phyloP scores from a whole-genome alignment of 2,113 vertebrate genomes.

The Sisor rabdophorus region DNA sequence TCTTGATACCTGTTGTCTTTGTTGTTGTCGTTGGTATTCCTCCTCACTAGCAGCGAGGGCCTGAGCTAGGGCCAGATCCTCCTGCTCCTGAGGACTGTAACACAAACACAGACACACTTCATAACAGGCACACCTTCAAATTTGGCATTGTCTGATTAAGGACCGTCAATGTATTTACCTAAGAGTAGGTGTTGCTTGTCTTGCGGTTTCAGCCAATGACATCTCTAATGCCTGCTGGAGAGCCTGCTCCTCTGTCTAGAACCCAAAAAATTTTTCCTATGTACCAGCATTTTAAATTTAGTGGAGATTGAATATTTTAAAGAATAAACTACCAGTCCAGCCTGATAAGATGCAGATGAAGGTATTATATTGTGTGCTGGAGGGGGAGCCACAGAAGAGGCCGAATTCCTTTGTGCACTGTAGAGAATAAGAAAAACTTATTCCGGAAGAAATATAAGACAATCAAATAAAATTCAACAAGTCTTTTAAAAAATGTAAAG shows the following conservation, averaged over 20 bases:
- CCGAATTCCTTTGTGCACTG: slow-evolving; percentile 52
- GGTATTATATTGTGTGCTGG: slow-evolving; percentile 63
- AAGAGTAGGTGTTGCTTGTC: slow-evolving; percentile 57
- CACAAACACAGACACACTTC: not conserved
- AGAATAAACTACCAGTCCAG: slow-evolving; percentile 63
- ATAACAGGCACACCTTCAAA: not conserved
- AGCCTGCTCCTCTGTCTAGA: slow-evolving; percentile 90
- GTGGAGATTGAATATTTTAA: slow-evolving; percentile 26
- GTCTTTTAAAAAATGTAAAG: not conserved
- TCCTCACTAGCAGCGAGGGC: slow-evolving; percentile 92
- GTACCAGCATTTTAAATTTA: slow-evolving; percentile 9
- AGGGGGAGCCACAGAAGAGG: slow-evolving; percentile 44
- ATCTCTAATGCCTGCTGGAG: slow-evolving; percentile 91
- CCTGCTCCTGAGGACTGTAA: slow-evolving; percentile 88
- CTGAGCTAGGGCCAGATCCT: slow-evolving; percentile 89
- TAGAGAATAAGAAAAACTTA: not conserved
- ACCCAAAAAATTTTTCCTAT: slow-evolving; percentile 29
- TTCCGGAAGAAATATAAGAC: not conserved
- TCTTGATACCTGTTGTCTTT: slow-evolving; percentile 77
- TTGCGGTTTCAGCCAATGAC: slow-evolving; percentile 81
- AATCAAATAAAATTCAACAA: not conserved
- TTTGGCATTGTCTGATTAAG: not conserved
- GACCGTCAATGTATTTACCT: slow-evolving; percentile 62
- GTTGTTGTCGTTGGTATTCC: slow-evolving; percentile 82
- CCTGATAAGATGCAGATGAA: slow-evolving; percentile 68